Evolutionary conservation across 2,888 invertebrate genomes (phyloP), one percentile per base, ranked within the genome.

Genomic region (Tiphia femorata): DNA sequence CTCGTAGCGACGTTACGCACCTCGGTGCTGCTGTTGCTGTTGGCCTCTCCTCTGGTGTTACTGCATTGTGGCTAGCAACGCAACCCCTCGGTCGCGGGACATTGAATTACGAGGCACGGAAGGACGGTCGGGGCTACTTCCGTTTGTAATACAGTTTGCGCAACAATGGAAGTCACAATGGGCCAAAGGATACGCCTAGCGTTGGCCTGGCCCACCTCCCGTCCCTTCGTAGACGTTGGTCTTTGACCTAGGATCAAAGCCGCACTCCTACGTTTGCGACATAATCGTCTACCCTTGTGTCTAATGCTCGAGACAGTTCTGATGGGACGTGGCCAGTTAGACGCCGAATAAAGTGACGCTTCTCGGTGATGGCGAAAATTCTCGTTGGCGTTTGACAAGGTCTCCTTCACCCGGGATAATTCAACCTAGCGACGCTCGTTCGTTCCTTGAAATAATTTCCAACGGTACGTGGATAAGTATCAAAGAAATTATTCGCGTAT

Each of bases 131-230:
- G 74, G 75, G 77, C 76, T 76, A 79, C 82, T 81, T 83, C 82
- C 82, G 80, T 72, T 77, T 81, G 81, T 80, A 82, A 82, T 82
- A 78, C 80, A 82, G 81, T 82, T 82, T 80, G 77, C 73, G 74
- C 77, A 82, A 69, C 82, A 81, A 82, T 82, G 76, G 76, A 70
- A 71, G 65, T 67, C 72, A 81, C 82, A 82, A 80, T 79, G 70
- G 80, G 71, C 72, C 65, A 73, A 75, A 77, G 73, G 65, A 56
- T 25, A 35, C 58, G 55, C 53, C 60, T 69, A 66, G 64, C 69
- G 62, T 49, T 52, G 53, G 49, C 37, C 69, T 33, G 12, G 12
- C 33, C n/a, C n/a, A n/a, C n/a, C n/a, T n/a, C n/a, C n/a, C n/a
- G n/a, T 59, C 69, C 71, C 70, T 62, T 69, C 64, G 65, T 70